Percentiles rank a stretch among this genome's conserved stretches.
phyloP scores from a whole-genome alignment of 2,888 invertebrate genomes.

The Blomia tropicalis region DNA sequence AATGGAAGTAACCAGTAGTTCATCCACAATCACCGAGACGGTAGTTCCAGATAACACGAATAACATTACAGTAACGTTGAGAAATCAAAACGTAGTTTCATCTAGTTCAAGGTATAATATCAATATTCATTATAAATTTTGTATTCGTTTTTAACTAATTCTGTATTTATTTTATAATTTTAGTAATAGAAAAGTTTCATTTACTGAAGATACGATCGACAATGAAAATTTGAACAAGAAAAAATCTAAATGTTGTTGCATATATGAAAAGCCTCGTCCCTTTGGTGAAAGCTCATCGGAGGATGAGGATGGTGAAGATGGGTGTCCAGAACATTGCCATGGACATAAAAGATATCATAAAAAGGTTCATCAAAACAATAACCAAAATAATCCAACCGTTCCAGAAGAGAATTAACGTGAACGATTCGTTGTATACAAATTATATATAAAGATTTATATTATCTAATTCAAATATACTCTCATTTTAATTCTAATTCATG shows the following conservation, averaged over 20 bases:
- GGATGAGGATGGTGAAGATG: conserved; percentile 66
- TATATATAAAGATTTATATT: no score
- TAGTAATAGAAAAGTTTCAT: conserved; percentile 46
- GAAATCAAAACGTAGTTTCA: not conserved
- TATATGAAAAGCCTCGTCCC: conserved; percentile 70
- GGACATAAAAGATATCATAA: conserved; percentile 3
- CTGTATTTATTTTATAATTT: no score
- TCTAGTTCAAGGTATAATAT: no score
- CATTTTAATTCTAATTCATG: no score
- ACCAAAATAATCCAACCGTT: not conserved
- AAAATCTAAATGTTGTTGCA: conserved; percentile 96
- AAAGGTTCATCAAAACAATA: not conserved
- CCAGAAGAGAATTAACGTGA: no score
- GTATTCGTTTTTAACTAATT: no score
- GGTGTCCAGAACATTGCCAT: conserved; percentile 39
- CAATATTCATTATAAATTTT: no score
- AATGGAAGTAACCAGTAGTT: no score
- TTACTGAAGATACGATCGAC: conserved; percentile 65
- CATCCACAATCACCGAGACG: no score
- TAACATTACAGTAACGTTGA: not conserved
- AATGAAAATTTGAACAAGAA: conserved; percentile 62
- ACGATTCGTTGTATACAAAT: no score
- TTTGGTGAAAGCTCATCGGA: conserved; percentile 63
- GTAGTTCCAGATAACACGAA: no score
- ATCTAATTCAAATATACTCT: no score